phyloP scores from a whole-genome alignment of 2,888 invertebrate species.

The Acanthoscelides obtectus region DNA sequence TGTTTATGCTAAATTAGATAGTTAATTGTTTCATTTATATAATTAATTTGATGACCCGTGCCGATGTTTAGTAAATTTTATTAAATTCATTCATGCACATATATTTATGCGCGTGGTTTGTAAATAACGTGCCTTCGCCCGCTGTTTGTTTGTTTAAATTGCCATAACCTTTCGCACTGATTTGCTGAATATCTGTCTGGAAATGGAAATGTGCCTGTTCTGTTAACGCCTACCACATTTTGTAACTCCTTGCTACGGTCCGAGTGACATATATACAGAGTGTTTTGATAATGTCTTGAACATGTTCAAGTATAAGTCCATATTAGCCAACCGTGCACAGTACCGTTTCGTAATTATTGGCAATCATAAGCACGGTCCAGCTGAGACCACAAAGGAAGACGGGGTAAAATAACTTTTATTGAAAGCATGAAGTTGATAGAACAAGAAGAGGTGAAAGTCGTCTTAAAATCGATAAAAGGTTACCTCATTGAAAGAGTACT shows the following conservation, averaged over 20 bases:
- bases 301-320: too few relatives aligned
- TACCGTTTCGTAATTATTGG: too few relatives aligned
- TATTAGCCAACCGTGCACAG: too few relatives aligned
- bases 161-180: background rate
- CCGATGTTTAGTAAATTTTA: background rate
- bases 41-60: conserved; percentile 10
- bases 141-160: background rate
- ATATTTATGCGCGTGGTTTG: background rate
- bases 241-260: background rate
- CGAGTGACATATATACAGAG: background rate
- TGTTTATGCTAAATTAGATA: conserved; percentile 27
- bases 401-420: too few relatives aligned
- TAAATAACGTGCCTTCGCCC: background rate
- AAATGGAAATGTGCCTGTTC: background rate
- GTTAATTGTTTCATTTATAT: conserved; percentile 20
- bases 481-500: too few relatives aligned
- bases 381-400: too few relatives aligned
- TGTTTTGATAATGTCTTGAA: too few relatives aligned
- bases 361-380: too few relatives aligned
- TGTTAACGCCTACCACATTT: background rate
- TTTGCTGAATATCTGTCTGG: background rate
- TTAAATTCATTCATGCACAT: background rate
- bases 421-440: too few relatives aligned
- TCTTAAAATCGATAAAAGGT: too few relatives aligned
- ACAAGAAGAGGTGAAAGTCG: too few relatives aligned